Evolutionary conservation across 2,113 vertebrate genomes (phyloP).

Genomic region (Mellivora capensis): DNA sequence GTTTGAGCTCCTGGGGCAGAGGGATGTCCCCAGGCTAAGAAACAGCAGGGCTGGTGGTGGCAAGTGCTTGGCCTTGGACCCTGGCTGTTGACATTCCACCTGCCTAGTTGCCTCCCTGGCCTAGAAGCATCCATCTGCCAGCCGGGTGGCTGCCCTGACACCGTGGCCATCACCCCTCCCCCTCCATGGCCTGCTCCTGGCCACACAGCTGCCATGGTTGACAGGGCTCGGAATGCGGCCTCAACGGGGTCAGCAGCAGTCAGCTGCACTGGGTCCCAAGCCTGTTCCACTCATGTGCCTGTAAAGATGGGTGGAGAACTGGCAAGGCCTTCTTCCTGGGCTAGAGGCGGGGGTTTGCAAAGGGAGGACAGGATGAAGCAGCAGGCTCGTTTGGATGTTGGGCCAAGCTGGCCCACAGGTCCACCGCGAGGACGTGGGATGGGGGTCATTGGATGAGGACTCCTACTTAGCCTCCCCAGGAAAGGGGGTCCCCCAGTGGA

Average conservation of each 20-base stretch:
- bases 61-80: not conserved
- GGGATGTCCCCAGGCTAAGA: not conserved
- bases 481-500: not conserved
- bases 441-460: too few relatives aligned
- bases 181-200: not conserved
- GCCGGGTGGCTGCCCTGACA: not conserved
- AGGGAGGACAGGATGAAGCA: not conserved
- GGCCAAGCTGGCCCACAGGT: rapidly evolving
- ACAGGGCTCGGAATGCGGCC: not conserved
- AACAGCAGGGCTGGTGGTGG: not conserved
- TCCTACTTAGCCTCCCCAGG: too few relatives aligned
- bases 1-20: too few relatives aligned
- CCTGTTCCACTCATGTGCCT: not conserved
- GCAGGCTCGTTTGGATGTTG: not conserved
- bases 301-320: not conserved
- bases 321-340: not conserved
- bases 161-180: not conserved
- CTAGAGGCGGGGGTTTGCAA: rapidly evolving
- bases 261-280: not conserved
- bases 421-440: rapidly evolving
- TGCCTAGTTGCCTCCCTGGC: not conserved
- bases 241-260: not conserved
- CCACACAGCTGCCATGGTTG: constrained; percentile 13
- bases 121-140: not conserved
- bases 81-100: not conserved